phyloP scores from a whole-genome alignment of 2,113 vertebrate genomes.

The Alethe castanea region DNA sequence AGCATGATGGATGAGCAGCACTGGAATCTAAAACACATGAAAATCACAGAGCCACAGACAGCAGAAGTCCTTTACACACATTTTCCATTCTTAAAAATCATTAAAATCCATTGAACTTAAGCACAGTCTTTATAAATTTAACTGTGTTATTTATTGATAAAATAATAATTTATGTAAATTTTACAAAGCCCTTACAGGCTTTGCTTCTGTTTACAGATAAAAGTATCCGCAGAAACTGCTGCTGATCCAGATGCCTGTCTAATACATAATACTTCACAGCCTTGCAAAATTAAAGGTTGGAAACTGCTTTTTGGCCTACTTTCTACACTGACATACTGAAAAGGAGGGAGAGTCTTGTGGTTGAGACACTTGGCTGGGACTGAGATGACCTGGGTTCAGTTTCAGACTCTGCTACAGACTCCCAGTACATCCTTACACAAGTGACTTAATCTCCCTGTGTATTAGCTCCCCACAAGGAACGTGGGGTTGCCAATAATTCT shows the following conservation, averaged over 20 bases:
- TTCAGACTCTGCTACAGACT: slow-evolving; percentile 55
- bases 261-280: slow-evolving; percentile 56
- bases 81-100: neutral
- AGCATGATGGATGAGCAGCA: neutral
- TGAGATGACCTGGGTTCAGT: slow-evolving; percentile 54
- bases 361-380: slow-evolving; percentile 64
- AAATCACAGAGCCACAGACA: neutral
- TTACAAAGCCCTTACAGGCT: neutral
- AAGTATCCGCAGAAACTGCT: slow-evolving; percentile 10
- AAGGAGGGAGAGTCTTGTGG: slow-evolving; percentile 50
- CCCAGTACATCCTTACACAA: slow-evolving; percentile 10
- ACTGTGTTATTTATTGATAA: neutral
- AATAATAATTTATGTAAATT: slow-evolving; percentile 11
- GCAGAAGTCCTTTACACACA: neutral
- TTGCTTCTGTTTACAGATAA: slow-evolving; percentile 61
- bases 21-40: neutral
- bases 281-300: slow-evolving; percentile 42
- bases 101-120: neutral
- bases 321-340: slow-evolving; percentile 53
- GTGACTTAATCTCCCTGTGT: slow-evolving; percentile 47
- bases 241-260: slow-evolving; percentile 51
- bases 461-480: slow-evolving; percentile 29
- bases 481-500: neutral
- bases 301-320: slow-evolving; percentile 58
- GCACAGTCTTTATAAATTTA: neutral